phyloP scores from a whole-genome alignment of 2,888 invertebrate genomes.

The Eulithis testata region DNA sequence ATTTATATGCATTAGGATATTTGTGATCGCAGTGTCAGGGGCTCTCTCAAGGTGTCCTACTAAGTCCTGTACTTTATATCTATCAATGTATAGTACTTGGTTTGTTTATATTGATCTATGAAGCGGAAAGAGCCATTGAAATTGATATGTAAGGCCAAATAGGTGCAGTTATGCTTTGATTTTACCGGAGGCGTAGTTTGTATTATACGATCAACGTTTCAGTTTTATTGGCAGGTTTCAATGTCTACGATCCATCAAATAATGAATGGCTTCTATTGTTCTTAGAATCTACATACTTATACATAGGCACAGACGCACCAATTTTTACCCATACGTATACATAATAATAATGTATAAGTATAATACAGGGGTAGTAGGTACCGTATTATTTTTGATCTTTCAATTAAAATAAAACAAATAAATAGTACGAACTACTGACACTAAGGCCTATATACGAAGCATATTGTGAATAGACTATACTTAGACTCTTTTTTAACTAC shows the following conservation, averaged over 20 bases:
- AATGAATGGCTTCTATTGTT: conserved; percentile 18
- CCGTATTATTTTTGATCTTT: no score
- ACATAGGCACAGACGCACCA: not conserved
- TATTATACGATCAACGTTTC: conserved; percentile 21
- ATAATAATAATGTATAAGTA: no score
- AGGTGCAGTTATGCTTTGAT: conserved; percentile 28
- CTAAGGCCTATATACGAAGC: no score
- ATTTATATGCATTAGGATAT: conserved; percentile 24
- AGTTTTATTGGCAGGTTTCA: conserved; percentile 12
- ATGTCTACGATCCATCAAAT: conserved; percentile 15
- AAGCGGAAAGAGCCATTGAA: conserved; percentile 35
- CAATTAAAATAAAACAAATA: no score
- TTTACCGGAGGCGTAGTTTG: conserved; percentile 27
- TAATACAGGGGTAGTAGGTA: no score
- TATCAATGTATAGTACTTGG: conserved; percentile 7
- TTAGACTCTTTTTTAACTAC: no score
- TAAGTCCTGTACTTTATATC: conserved; percentile 26
- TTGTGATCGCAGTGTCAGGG: conserved; percentile 20
- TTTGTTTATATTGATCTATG: conserved; percentile 28
- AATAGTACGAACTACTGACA: no score
- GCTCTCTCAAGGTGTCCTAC: conserved; percentile 26
- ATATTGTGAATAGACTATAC: no score
- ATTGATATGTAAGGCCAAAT: conserved; percentile 33
- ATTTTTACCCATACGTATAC: not conserved
- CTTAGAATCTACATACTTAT: not conserved